These are phyloP conservation scores for Chaetura pelagica DNA, from an alignment of 2,113 vertebrate species.

Conservation along the genomic window DNA sequence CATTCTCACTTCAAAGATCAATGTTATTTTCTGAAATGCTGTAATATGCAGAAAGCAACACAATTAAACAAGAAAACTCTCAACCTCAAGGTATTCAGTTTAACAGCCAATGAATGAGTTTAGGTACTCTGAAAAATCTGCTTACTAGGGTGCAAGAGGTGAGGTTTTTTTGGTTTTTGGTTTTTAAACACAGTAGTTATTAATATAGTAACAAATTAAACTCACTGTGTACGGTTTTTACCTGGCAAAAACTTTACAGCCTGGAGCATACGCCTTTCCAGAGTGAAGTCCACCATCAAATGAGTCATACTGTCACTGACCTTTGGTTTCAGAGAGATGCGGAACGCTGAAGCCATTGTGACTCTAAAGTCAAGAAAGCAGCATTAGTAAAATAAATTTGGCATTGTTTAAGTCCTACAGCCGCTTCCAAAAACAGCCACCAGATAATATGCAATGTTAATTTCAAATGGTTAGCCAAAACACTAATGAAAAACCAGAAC, in stretches of 20 bases:
- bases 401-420: background rate
- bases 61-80: background rate
- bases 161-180: too few species aligned
- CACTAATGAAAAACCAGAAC: background rate
- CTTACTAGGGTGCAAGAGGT: background rate
- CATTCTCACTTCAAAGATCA: background rate
- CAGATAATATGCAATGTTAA: background rate
- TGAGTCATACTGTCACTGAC: constrained; percentile 91
- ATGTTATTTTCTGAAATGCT: background rate
- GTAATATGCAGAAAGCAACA: background rate
- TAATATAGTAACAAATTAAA: background rate
- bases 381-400: background rate
- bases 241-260: constrained; percentile 91
- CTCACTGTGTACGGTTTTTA: constrained; percentile 39
- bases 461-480: background rate
- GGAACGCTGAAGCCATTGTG: constrained; percentile 92
- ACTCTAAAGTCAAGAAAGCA: constrained; percentile 81
- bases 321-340: constrained; percentile 86
- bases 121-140: background rate
- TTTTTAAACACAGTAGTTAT: background rate
- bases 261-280: constrained; percentile 85
- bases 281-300: constrained; percentile 89
- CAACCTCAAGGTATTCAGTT: background rate
- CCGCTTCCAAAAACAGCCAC: background rate
- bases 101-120: background rate